Evolutionary conservation across 2,797 vertebrate genomes (phyloP), one percentile per base, ranked within the genome.

Genomic region (Simalia tracyae): DNA sequence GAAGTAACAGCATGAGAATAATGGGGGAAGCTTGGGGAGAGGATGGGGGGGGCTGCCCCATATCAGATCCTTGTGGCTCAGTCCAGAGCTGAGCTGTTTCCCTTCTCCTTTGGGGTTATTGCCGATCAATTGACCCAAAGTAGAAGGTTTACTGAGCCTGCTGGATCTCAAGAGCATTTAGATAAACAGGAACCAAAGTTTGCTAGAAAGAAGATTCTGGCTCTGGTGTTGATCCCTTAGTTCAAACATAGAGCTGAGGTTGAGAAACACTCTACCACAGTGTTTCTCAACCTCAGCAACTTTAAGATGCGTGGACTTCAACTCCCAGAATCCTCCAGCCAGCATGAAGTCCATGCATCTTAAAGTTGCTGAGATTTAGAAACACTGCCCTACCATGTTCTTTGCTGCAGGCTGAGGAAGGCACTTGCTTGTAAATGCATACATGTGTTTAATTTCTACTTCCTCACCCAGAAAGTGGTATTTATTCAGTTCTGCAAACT

Each of bases 401-500:
- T 46, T 87, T 42, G 9, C 24, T 14, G 59, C 19, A 14, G 36
- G 11, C 31, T 5, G 22, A 12, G 11, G 86, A 36, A 15, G 50
- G 9, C 26, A 14, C 1, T 31, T 24, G 56, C 0, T 9, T 11
- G 66, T 89, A 19, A 89, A 5, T 42, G 31, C 2, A 9, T 10
- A 12, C 46, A 81, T 63, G 61, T 54, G 42, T 66, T 89, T 87
- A 87, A n/a, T 63, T 22, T 22, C 1, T 28, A 46, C 68, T 94
- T 92, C 28, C 90, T 54, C n/a, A 24, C 24, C 64, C 85, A 91
- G 26, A 54, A 94, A 50, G n/a, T 86, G 92, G 91, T n/a, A 60
- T 91, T 95, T 95, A 91, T 63, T 60, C 36, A 19, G 68, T 91
- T 88, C 94, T 92, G 88, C n/a, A 94, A 91, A 93, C 93, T 89